Percentiles rank a stretch among this genome's conserved stretches.
These are phyloP conservation scores for Drosophila nannoptera DNA, from an alignment of 1,140 invertebrate genomes.

Conservation along the genomic window DNA sequence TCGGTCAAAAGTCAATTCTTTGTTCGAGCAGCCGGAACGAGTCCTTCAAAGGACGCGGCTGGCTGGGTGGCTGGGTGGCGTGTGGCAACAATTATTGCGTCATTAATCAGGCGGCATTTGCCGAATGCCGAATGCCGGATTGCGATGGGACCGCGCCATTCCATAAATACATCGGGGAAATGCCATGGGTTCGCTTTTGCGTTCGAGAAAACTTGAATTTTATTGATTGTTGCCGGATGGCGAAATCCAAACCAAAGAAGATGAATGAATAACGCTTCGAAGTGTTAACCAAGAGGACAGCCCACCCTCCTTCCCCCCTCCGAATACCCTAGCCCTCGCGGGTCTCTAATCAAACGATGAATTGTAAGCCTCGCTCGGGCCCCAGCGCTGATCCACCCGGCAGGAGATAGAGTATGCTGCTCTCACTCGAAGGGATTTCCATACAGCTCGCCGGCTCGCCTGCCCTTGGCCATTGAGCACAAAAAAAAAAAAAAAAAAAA, in stretches of 20 bases:
- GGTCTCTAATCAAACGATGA: no score
- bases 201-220: constrained; percentile 71
- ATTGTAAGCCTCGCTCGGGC: not conserved
- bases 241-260: constrained; percentile 67
- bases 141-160: constrained; percentile 29
- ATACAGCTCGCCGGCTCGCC: constrained; percentile 53
- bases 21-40: constrained; percentile 52
- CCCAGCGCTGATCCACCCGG: not conserved
- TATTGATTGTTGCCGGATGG: constrained; percentile 64
- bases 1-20: constrained; percentile 30
- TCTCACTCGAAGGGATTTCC: constrained; percentile 66
- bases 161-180: constrained; percentile 30
- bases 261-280: constrained; percentile 66
- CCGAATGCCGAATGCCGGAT: constrained; percentile 48
- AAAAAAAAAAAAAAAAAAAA: constrained; percentile 2
- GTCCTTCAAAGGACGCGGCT: not conserved
- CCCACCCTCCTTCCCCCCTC: no score
- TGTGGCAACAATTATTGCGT: constrained; percentile 75
- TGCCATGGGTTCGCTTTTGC: constrained; percentile 64
- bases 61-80: constrained; percentile 12
- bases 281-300: constrained; percentile 24
- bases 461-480: constrained; percentile 57
- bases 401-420: constrained; percentile 23
- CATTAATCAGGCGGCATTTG: constrained; percentile 78
- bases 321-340: no score